phyloP scores from a whole-genome alignment of 2,797 vertebrate species.

The Sebastiscus albofasciatus region DNA sequence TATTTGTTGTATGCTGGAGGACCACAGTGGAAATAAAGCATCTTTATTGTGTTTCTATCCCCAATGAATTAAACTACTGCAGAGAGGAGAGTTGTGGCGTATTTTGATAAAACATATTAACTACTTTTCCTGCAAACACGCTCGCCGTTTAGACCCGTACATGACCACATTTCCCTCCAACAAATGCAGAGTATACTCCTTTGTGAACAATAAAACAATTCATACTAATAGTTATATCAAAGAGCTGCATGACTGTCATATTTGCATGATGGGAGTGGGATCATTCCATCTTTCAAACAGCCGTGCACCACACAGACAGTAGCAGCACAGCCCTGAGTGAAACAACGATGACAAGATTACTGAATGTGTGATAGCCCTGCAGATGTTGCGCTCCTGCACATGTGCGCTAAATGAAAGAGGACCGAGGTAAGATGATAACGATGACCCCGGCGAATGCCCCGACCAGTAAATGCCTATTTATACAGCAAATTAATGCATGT shows the following conservation, averaged over 20 bases:
- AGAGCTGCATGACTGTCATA: neutral
- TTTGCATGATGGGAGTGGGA: neutral
- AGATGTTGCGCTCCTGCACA: slow-evolving; percentile 37
- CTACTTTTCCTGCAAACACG: neutral
- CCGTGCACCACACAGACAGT: neutral
- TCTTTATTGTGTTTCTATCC: slow-evolving; percentile 3
- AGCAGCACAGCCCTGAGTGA: slow-evolving; percentile 22
- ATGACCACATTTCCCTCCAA: neutral
- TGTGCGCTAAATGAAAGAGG: slow-evolving; percentile 49
- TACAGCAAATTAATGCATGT: slow-evolving; percentile 69
- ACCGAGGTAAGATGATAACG: slow-evolving; percentile 53
- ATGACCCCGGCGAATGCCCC: slow-evolving; percentile 48
- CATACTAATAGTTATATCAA: neutral
- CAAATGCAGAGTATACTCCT: neutral
- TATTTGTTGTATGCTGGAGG: neutral
- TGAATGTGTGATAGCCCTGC: slow-evolving; percentile 49
- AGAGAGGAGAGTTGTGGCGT: neutral
- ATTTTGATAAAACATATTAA: neutral
- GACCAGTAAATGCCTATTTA: slow-evolving; percentile 62
- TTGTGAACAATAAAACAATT: neutral
- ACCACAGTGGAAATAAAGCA: neutral
- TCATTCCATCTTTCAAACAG: neutral
- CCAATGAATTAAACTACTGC: neutral
- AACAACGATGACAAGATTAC: slow-evolving; percentile 52
- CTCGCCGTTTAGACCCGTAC: neutral